Percentiles rank a stretch among this genome's conserved stretches.
phyloP scores from a whole-genome alignment of 2,888 invertebrate genomes.

The Papilio elwesi region DNA sequence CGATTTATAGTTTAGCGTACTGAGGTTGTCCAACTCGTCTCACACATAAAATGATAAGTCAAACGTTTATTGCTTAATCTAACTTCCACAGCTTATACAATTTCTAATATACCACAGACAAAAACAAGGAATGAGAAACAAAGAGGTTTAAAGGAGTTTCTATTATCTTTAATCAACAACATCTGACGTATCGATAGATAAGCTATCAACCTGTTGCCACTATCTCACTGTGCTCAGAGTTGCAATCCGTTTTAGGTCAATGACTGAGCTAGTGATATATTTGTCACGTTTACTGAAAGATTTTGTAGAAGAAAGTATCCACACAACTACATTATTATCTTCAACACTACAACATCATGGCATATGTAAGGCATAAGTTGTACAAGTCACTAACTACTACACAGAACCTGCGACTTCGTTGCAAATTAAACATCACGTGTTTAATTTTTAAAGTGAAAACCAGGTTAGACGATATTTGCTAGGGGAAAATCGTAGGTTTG shows the following conservation, averaged over 20 bases:
- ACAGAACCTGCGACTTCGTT: too few relatives aligned
- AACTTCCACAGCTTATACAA: not conserved
- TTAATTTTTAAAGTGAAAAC: too few relatives aligned
- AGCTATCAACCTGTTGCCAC: conserved; percentile 14
- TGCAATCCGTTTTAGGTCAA: conserved; percentile 17
- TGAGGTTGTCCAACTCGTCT: not conserved
- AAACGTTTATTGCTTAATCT: not conserved
- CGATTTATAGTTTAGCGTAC: not conserved
- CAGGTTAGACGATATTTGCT: too few relatives aligned
- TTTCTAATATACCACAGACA: not conserved
- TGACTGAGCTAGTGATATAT: not conserved
- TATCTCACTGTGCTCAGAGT: conserved; percentile 16
- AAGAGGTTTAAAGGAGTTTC: not conserved
- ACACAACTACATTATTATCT: too few relatives aligned
- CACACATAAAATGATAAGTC: not conserved
- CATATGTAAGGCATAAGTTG: too few relatives aligned
- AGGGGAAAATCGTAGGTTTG: too few relatives aligned
- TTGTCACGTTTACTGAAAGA: not conserved
- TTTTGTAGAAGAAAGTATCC: not conserved
- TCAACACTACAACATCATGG: too few relatives aligned
- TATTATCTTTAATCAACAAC: conserved; percentile 27
- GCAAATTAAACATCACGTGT: too few relatives aligned
- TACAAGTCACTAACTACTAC: too few relatives aligned
- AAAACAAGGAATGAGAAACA: not conserved
- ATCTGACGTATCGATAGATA: conserved; percentile 8